Conservation (phyloP, 2,797 vertebrate species). For the Gallinago stenura region DNA sequence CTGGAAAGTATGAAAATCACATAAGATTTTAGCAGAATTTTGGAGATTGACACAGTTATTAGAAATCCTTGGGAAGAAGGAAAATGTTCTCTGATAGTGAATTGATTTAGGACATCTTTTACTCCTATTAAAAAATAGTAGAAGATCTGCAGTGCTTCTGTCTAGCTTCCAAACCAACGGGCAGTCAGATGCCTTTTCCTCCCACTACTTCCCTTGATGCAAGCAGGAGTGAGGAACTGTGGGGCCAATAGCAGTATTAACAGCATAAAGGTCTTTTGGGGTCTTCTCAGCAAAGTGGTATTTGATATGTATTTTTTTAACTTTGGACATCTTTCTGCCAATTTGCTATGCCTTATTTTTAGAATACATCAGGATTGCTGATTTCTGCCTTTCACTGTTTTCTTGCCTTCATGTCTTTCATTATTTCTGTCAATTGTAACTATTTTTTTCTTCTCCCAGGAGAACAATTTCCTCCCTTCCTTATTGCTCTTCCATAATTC, state of each 20-base stretch:
- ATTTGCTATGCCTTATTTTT: background rate
- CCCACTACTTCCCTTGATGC: background rate
- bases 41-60: background rate
- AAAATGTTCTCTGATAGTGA: background rate
- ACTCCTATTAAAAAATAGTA: background rate
- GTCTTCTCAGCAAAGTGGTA: background rate
- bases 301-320: accelerated
- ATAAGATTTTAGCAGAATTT: background rate
- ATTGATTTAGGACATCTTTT: background rate
- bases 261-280: background rate
- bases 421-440: background rate
- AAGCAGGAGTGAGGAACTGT: background rate
- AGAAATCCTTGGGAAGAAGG: background rate
- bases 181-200: background rate
- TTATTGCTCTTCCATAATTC: background rate
- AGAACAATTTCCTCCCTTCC: background rate
- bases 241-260: background rate
- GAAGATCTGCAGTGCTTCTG: background rate
- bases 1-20: background rate
- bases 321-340: background rate
- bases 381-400: background rate
- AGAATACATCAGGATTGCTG: background rate
- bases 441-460: background rate
- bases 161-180: background rate
- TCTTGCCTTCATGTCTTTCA: background rate